Conservation (phyloP, 2,113 vertebrate species). For the Telmatochromis sp. region DNA sequence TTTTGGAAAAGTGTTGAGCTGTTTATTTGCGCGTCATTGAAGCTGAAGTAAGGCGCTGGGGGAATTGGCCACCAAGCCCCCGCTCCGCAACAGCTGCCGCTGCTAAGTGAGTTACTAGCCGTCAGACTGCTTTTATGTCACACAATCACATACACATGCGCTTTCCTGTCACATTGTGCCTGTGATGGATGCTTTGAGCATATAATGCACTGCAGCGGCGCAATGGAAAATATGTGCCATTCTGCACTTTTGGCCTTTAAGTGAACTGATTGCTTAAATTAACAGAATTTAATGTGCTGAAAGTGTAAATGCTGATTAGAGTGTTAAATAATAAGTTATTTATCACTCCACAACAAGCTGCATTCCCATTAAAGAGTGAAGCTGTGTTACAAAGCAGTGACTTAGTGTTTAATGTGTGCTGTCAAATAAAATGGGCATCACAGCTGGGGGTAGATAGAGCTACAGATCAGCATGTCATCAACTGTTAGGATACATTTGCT, state of each 20-base stretch:
- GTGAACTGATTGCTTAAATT: conserved; percentile 98
- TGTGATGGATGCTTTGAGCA: conserved; percentile 91
- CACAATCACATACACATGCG: conserved; percentile 66
- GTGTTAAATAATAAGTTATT: conserved; percentile 99
- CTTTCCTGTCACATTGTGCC: conserved; percentile 92
- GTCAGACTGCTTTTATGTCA: conserved; percentile 82
- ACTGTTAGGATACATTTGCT: conserved; percentile 33
- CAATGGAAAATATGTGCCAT: conserved; percentile 81
- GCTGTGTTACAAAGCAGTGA: conserved; percentile 91
- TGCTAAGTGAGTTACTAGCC: conserved; percentile 99
- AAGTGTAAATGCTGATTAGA: conserved; percentile 98
- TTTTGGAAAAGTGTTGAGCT: conserved; percentile 87
- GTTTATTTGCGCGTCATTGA: conserved; percentile 95
- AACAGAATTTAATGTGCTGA: conserved; percentile 92
- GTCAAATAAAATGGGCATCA: conserved; percentile 59
- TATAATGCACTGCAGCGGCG: conserved; percentile 82
- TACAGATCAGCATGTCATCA: conserved; percentile 53
- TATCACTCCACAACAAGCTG: conserved; percentile 96
- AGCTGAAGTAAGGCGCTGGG: conserved; percentile 98
- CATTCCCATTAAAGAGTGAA: conserved; percentile 94
- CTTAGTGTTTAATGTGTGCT: conserved; percentile 85
- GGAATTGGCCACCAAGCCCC: conserved; percentile 95
- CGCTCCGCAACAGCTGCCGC: conserved; percentile 95
- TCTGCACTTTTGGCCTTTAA: conserved; percentile 89
- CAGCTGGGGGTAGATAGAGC: conserved; percentile 60